Evolutionary conservation across 2,888 invertebrate genomes (phyloP), one percentile per base, ranked within the genome.

Genomic region (Petrophora chlorosata): DNA sequence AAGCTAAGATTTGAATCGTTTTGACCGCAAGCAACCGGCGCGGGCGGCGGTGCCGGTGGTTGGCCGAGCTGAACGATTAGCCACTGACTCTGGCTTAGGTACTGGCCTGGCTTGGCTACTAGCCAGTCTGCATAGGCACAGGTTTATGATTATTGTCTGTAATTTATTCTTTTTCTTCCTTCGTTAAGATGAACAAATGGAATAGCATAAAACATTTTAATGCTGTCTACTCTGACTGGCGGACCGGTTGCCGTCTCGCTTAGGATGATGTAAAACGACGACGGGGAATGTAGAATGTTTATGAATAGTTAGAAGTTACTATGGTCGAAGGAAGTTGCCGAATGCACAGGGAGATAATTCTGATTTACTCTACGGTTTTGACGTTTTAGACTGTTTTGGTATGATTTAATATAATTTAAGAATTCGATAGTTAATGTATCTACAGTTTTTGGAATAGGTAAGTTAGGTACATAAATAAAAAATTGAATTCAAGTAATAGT

Each of bases 1-100:
- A 65, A 55, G 50, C 32, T 19, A 44, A 66, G 59, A 64, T 67
- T 58, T 56, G 56, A 53, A 67, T 66, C 56, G 53, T 59, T 52
- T 50, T 53, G 44, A 59, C 61, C 55, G 57, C 59, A 48, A 49
- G 58, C 48, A 51, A 44, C 41, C 42, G 39, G 12, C 58, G 46
- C 43, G 47, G 49, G 51, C 57, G 47, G 48, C 25, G 47, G 23
- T 30, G 49, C 49, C 57, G 47, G 48, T 28, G 47, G 23, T 30
- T 55, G 62, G 34, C 56, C 57, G 56, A 46, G 53, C 48, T 48
- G 42, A 51, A 53, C 62, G 55, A 67, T 67, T 65, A 62, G 38
- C 25, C 25, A 8, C 25, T 1, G 10, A 3, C 57, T 34, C 32
- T 15, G 8, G 9, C n/a, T 12, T 5, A 12, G 34, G n/a, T 25